These are phyloP conservation scores for Embidobia sp. DNA, from an alignment of 2,888 invertebrate genomes.

Conservation along the genomic window DNA sequence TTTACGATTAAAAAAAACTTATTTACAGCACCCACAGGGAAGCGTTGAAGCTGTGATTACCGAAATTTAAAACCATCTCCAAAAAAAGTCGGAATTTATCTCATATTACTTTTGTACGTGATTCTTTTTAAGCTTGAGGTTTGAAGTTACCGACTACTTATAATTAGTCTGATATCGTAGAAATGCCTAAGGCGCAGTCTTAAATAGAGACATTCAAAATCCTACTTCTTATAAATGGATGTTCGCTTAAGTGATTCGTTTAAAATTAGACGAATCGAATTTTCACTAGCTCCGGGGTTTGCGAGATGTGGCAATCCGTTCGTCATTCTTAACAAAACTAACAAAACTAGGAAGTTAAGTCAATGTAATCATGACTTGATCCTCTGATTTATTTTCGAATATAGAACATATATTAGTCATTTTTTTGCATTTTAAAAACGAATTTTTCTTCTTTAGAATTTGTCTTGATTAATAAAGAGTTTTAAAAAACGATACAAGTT, in stretches of 20 bases:
- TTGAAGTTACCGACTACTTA: constrained; percentile 23
- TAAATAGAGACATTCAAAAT: constrained; percentile 47
- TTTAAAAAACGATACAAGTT: too few species aligned
- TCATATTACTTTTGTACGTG: constrained; percentile 37
- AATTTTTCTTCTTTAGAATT: too few species aligned
- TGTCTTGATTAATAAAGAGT: too few species aligned
- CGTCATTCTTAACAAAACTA: neutral
- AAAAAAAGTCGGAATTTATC: constrained; percentile 25
- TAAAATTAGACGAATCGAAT: constrained; percentile 20
- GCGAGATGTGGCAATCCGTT: neutral
- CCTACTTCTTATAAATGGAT: constrained; percentile 18
- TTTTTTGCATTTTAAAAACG: too few species aligned
- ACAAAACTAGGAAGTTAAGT: neutral
- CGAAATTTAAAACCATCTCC: constrained; percentile 14
- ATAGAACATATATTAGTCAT: too few species aligned
- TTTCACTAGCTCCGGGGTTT: constrained; percentile 9
- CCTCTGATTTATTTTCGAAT: too few species aligned
- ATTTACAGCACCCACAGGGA: constrained; percentile 19
- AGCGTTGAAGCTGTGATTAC: constrained; percentile 31
- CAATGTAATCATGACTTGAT: too few species aligned
- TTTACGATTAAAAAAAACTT: neutral
- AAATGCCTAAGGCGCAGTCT: constrained; percentile 28
- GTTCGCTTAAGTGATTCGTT: constrained; percentile 14
- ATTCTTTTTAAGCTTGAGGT: constrained; percentile 45
- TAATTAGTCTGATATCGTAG: constrained; percentile 44